phyloP scores from a whole-genome alignment of 1,140 invertebrate genomes.

The Galendromus occidentalis region DNA sequence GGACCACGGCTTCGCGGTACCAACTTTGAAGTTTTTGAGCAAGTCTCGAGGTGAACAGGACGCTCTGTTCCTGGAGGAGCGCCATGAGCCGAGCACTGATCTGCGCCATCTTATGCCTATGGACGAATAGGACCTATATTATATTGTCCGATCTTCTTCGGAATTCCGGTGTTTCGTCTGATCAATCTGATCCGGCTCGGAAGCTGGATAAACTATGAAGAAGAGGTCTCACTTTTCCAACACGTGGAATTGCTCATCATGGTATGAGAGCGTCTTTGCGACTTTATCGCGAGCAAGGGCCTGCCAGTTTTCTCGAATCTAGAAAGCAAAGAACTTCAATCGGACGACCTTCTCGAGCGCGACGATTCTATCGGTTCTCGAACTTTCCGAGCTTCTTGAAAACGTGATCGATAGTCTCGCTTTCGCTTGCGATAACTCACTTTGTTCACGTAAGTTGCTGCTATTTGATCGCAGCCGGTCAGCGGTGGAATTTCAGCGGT shows the following conservation, averaged over 20 bases:
- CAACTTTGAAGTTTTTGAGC: neutral
- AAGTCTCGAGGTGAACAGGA: neutral
- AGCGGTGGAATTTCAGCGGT: neutral
- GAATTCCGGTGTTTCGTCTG: neutral
- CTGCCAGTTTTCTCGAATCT: conserved; percentile 8
- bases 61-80: neutral
- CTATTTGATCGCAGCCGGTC: neutral
- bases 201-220: no score
- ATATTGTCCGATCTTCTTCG: neutral
- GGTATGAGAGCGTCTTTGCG: conserved; percentile 43
- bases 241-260: conserved; percentile 81
- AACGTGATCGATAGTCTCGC: no score
- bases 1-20: neutral
- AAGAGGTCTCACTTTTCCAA: conserved; percentile 40
- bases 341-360: no score
- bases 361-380: no score
- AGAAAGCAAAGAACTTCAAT: no score
- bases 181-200: no score
- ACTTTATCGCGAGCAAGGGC: neutral
- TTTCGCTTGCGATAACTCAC: neutral
- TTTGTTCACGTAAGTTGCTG: neutral
- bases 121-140: neutral
- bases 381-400: no score
- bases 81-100: neutral
- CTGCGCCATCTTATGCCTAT: conserved; percentile 1